Percentiles rank a stretch among this genome's conserved stretches.
These are phyloP conservation scores for Hetaerina titia DNA, from an alignment of 2,888 invertebrate species.

Conservation along the genomic window DNA sequence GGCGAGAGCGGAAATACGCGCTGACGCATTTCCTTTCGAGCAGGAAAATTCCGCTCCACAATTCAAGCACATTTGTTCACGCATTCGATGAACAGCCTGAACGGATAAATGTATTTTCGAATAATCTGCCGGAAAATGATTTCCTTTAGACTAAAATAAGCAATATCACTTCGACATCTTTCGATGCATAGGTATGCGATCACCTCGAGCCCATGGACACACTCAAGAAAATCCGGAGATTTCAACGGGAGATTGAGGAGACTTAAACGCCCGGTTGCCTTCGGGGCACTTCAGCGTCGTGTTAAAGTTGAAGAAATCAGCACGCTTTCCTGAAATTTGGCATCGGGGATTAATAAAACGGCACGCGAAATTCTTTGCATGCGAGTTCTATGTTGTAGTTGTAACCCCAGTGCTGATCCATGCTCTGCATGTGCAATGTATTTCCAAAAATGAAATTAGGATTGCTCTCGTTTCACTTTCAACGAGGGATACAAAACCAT, in stretches of 20 bases:
- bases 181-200: background rate
- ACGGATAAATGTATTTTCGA: background rate
- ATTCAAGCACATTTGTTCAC: background rate
- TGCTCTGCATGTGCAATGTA: too few species aligned
- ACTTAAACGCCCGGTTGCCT: background rate
- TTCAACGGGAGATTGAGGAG: background rate
- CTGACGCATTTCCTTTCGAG: slow-evolving; percentile 24
- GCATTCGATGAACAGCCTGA: background rate
- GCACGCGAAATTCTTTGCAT: too few species aligned
- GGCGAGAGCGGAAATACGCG: background rate
- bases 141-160: background rate
- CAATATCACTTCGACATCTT: background rate
- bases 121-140: background rate
- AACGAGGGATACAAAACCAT: background rate
- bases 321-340: too few species aligned
- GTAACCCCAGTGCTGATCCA: too few species aligned
- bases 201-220: background rate
- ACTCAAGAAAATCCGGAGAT: background rate
- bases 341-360: too few species aligned
- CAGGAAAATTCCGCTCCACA: slow-evolving; percentile 11
- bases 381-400: too few species aligned
- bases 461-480: background rate
- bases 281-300: too few species aligned
- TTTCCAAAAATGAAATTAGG: background rate
- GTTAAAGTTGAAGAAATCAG: too few species aligned